Evolutionary conservation across 1,140 invertebrate species (phyloP).

Genomic region (Macrosteles quadrilineatus): DNA sequence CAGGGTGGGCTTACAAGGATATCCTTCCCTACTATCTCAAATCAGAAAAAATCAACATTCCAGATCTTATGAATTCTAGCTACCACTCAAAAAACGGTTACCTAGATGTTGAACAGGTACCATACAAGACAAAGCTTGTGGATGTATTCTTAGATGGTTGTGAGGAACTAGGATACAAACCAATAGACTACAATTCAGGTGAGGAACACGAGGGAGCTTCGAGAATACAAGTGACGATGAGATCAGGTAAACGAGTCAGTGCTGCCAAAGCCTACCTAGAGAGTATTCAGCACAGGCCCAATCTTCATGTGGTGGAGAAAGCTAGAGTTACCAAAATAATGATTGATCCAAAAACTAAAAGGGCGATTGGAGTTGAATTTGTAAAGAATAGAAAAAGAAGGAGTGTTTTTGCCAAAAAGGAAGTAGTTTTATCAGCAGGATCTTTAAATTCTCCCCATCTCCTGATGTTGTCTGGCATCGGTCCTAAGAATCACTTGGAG

Average conservation of each 20-base stretch:
- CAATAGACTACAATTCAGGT: constrained; percentile 58
- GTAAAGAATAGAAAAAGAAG: constrained; percentile 53
- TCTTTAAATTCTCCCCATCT: constrained; percentile 69
- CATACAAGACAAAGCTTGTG: constrained; percentile 60
- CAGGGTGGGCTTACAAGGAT: constrained; percentile 83
- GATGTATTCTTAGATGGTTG: constrained; percentile 58
- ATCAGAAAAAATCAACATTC: constrained; percentile 64
- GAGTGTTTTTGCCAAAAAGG: constrained; percentile 57
- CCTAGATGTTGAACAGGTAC: constrained; percentile 64
- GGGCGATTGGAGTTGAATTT: constrained; percentile 67
- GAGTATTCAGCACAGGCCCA: constrained; percentile 57
- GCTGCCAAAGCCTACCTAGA: constrained; percentile 62
- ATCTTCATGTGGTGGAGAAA: constrained; percentile 69
- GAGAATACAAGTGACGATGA: constrained; percentile 63
- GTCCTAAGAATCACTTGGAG: constrained; percentile 66
- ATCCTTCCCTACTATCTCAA: constrained; percentile 82
- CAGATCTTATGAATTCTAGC: constrained; percentile 51
- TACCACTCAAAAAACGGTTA: constrained; percentile 68
- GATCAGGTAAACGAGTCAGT: constrained; percentile 62
- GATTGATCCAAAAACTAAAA: constrained; percentile 61
- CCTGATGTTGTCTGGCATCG: constrained; percentile 74
- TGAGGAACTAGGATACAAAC: constrained; percentile 54
- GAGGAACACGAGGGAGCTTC: constrained; percentile 61
- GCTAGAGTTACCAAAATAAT: constrained; percentile 67
- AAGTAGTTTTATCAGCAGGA: constrained; percentile 69